Evolutionary conservation across 2,113 vertebrate genomes (phyloP), one percentile per base, ranked within the genome.

Genomic region (Pimephales promelas): DNA sequence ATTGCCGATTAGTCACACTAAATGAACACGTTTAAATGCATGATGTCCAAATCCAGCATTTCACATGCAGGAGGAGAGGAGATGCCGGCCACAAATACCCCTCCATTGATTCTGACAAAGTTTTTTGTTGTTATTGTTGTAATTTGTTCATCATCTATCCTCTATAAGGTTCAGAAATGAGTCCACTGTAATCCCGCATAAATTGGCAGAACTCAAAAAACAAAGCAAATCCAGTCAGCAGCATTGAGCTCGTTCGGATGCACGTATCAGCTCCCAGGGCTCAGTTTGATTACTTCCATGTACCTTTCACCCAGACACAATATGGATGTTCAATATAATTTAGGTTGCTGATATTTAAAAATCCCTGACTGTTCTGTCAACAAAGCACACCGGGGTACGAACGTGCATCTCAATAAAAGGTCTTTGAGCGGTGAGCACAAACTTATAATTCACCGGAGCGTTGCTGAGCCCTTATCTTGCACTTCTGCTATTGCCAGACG

Each of bases 391-490:
- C 74, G 81, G 78, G 74, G 78, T 84, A 68, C 34, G 77, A 79
- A 83, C 47, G 34, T 73, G 81, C 82, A 78, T 75, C 75, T 81
- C 66, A 61, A 79, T 87, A 83, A 83, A 84, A 82, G 68, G 82
- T 57, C 79, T 78, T 6, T 52, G 84, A 83, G 72, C 78, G 52
- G 20, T 40, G 74, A 83, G 72, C 73, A 77, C 47, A 79, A 75
- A 83, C 71, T 84, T 88, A 77, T 74, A 86, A 90, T 73, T 82
- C 76, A 72, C 71, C 56, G 11, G 76, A 88, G 87, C 75, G 74
- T 83, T 84, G 61, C 79, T 76, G n/a, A 87, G 77, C 80, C 86
- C 84, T 86, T 84, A 84, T 87, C 71, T 72, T 87, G 84, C 88
- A 85, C 71, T 87, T 87, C 79, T 80, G 78, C 83, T 71, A 81